A percentile compares a stretch with the other conserved stretches of the same genome.
phyloP scores from a whole-genome alignment of 1,140 invertebrate species.

The Eciton burchellii region DNA sequence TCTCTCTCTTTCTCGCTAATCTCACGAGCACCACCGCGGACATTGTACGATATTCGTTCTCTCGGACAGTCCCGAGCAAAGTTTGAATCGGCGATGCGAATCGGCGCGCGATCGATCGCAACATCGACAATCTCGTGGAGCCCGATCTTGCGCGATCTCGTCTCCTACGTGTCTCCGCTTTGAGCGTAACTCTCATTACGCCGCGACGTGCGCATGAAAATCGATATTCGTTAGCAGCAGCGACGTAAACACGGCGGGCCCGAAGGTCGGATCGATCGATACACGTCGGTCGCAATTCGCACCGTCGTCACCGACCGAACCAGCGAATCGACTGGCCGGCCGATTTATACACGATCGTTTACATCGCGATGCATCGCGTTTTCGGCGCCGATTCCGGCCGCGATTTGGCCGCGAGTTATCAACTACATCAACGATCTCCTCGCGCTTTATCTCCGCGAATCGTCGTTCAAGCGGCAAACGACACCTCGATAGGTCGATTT shows the following conservation, averaged over 20 bases:
- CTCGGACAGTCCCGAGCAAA: conserved; percentile 9
- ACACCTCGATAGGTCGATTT: no score
- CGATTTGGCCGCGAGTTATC: no score
- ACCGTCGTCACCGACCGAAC: background rate
- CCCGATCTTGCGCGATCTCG: background rate
- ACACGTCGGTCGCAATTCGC: conserved; percentile 21
- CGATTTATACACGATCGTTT: conserved; percentile 36
- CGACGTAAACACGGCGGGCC: background rate
- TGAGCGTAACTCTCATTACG: conserved; percentile 8
- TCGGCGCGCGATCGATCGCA: background rate
- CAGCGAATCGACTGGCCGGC: background rate
- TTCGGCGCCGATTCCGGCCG: background rate
- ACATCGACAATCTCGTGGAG: background rate
- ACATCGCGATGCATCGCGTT: background rate
- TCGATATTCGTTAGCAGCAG: conserved; percentile 23
- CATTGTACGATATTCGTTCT: conserved; percentile 20
- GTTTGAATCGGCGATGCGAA: conserved; percentile 19
- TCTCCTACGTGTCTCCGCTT: conserved; percentile 23
- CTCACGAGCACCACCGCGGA: background rate
- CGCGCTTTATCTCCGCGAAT: no score
- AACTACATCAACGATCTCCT: no score
- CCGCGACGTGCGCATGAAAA: conserved; percentile 23
- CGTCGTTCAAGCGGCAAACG: no score
- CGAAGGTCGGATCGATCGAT: conserved; percentile 24
- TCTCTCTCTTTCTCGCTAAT: background rate